Conservation (phyloP, 2,888 invertebrate species). For the Orthonychiurus folsomi region DNA sequence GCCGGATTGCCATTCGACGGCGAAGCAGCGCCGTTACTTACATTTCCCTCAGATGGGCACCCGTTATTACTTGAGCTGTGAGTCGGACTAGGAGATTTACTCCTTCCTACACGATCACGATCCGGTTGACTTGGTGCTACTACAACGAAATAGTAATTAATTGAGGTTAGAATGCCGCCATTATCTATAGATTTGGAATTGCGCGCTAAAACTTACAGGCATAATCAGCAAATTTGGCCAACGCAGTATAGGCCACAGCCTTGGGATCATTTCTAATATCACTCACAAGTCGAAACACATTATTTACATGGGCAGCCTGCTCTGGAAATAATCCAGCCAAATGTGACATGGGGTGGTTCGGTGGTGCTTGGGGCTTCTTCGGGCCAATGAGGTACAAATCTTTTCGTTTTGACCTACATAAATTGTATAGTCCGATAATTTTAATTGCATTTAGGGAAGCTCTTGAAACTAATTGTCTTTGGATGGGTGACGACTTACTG, state of each 20-base stretch:
- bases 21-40: slow-evolving; percentile 21
- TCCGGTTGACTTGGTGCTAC: too few relatives aligned
- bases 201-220: slow-evolving; percentile 28
- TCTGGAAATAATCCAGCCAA: slow-evolving; percentile 22
- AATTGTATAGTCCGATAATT: too few relatives aligned
- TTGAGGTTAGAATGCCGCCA: too few relatives aligned
- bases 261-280: slow-evolving; percentile 38
- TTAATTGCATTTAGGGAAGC: too few relatives aligned
- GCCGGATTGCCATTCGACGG: slow-evolving; percentile 41
- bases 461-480: too few relatives aligned
- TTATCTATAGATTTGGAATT: too few relatives aligned
- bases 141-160: too few relatives aligned
- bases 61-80: background rate
- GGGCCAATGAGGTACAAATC: slow-evolving; percentile 10
- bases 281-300: slow-evolving; percentile 29
- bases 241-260: slow-evolving; percentile 28
- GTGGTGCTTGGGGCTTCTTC: background rate
- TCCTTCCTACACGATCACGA: slow-evolving; percentile 17
- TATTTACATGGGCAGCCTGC: slow-evolving; percentile 26
- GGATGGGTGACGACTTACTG: too few relatives aligned
- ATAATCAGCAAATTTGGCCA: slow-evolving; percentile 34
- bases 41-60: background rate
- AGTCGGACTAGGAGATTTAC: slow-evolving; percentile 10
- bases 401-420: slow-evolving; percentile 9
- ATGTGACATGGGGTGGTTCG: background rate